Conservation (phyloP, 2,113 vertebrate species). For the Sceloporus undulatus region DNA sequence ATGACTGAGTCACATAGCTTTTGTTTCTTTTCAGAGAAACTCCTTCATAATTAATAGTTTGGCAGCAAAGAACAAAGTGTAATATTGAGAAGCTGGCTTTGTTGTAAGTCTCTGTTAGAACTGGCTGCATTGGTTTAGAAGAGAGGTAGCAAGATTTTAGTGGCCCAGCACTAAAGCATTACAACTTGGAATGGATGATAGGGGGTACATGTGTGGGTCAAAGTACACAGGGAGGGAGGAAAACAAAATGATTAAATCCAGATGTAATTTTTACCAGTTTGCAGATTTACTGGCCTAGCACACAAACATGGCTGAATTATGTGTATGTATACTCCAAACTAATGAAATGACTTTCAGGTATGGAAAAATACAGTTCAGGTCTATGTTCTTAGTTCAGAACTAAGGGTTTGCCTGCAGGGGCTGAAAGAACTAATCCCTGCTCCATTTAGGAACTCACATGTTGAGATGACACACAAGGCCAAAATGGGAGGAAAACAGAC, state of each 20-base stretch:
- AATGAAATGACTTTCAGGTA: too few species aligned
- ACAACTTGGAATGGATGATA: too few species aligned
- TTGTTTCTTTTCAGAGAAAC: slow-evolving; percentile 45
- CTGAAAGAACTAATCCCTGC: too few species aligned
- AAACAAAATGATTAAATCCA: background rate
- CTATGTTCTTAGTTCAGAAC: too few species aligned
- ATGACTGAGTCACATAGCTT: slow-evolving; percentile 42
- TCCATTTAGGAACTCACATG: too few species aligned
- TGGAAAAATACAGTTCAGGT: too few species aligned
- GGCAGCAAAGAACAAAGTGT: slow-evolving; percentile 40
- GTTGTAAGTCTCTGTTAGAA: slow-evolving; percentile 33
- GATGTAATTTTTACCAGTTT: background rate
- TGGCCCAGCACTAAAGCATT: background rate
- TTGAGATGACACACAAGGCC: too few species aligned
- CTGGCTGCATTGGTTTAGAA: slow-evolving; percentile 22
- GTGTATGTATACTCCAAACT: too few species aligned
- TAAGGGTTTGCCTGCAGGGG: too few species aligned
- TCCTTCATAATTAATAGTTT: slow-evolving; percentile 54
- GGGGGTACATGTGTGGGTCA: too few species aligned
- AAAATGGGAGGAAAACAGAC: too few species aligned
- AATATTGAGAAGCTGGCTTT: slow-evolving; percentile 17
- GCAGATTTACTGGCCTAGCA: background rate
- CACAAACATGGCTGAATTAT: background rate
- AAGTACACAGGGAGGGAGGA: background rate
- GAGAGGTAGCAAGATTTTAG: background rate